Evolutionary conservation across 2,888 invertebrate genomes (phyloP).

Genomic region (Gastracanthus pulcherrimus): DNA sequence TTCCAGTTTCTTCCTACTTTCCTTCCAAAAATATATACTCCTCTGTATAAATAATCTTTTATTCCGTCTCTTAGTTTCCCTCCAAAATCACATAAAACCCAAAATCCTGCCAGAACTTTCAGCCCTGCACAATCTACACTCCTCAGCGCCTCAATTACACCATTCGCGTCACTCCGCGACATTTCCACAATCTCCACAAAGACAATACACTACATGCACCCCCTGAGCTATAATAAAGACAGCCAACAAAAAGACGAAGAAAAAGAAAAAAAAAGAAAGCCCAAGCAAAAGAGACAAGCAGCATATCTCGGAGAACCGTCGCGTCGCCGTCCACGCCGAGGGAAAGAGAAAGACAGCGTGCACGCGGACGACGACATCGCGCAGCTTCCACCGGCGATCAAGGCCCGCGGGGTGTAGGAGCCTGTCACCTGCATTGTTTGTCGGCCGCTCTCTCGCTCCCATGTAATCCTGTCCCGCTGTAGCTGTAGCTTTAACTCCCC

Average conservation of each 20-base stretch:
- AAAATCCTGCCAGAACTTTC: too few species aligned
- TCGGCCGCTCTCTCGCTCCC: conserved; percentile 43
- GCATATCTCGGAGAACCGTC: neutral
- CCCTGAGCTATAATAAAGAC: conserved; percentile 28
- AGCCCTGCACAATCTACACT: too few species aligned
- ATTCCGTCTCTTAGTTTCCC: too few species aligned
- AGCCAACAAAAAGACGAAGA: neutral
- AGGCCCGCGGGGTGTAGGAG: conserved; percentile 64
- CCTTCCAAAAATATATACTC: too few species aligned
- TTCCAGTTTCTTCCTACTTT: too few species aligned
- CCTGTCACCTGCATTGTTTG: conserved; percentile 75
- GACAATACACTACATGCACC: neutral
- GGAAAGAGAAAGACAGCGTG: neutral
- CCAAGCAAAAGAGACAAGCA: neutral
- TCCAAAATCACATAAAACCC: too few species aligned
- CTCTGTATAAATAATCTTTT: too few species aligned
- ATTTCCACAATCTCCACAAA: conserved; percentile 5
- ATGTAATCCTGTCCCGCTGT: conserved; percentile 57
- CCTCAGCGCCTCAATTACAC: too few species aligned
- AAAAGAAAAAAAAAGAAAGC: neutral
- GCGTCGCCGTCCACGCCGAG: neutral
- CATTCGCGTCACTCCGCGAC: neutral
- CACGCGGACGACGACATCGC: neutral
- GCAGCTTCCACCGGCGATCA: conserved; percentile 51
- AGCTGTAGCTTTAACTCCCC: conserved; percentile 44